phyloP scores from a whole-genome alignment of 2,888 invertebrate species.

The Alviniconcha strummeri region DNA sequence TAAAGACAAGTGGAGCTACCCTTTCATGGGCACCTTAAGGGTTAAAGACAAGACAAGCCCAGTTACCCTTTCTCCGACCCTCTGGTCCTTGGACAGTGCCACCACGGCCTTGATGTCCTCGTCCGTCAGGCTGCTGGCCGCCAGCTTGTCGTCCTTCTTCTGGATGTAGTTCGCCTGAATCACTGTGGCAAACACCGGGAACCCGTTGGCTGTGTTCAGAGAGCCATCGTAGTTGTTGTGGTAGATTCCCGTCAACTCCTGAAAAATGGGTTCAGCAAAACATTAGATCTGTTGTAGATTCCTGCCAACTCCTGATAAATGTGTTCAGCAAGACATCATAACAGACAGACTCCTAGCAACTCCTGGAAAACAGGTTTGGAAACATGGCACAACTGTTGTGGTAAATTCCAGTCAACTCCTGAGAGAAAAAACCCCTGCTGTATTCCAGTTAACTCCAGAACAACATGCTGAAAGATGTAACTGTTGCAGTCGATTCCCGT shows the following conservation, averaged over 20 bases:
- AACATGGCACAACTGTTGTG: too few species aligned
- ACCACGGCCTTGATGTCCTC: slow-evolving; percentile 88
- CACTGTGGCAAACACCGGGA: slow-evolving; percentile 98
- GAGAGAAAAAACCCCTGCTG: too few species aligned
- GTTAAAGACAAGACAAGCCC: too few species aligned
- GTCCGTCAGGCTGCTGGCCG: slow-evolving; percentile 93
- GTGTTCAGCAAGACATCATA: too few species aligned
- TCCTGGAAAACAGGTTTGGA: too few species aligned
- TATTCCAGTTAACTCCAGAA: too few species aligned
- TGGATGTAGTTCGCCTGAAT: slow-evolving; percentile 96
- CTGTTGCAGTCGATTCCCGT: slow-evolving; percentile 96
- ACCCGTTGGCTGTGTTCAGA: slow-evolving; percentile 88
- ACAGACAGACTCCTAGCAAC: too few species aligned
- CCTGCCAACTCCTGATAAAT: not conserved
- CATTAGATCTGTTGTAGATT: not conserved
- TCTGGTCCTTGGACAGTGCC: slow-evolving; percentile 80
- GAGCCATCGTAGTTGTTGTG: slow-evolving; percentile 99
- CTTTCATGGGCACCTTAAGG: too few species aligned
- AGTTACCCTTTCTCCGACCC: slow-evolving; percentile 84
- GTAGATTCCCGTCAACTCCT: slow-evolving; percentile 87
- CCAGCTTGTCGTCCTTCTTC: slow-evolving; percentile 94
- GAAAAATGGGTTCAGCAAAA: slow-evolving; percentile 23
- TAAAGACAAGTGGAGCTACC: too few species aligned
- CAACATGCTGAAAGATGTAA: slow-evolving; percentile 84
- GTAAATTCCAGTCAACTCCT: too few species aligned